phyloP scores from a whole-genome alignment of 2,888 invertebrate genomes.

The Melolontha melolontha region DNA sequence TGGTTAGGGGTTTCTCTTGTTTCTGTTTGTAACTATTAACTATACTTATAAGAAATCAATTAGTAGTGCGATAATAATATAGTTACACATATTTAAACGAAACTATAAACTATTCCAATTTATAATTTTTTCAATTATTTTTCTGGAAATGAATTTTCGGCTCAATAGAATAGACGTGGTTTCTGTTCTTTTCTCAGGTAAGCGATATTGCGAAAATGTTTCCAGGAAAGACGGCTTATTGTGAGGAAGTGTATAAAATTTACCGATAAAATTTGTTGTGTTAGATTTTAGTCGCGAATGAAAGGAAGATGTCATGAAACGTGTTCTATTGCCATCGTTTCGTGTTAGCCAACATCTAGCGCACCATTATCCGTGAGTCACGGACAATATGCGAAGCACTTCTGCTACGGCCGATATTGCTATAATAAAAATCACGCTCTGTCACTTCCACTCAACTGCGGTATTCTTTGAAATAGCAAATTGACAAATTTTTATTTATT shows the following conservation, averaged over 20 bases:
- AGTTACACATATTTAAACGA: no score
- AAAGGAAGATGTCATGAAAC: conserved; percentile 47
- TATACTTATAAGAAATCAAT: no score
- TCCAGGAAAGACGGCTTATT: conserved; percentile 4
- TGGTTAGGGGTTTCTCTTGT: no score
- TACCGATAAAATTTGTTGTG: conserved; percentile 30
- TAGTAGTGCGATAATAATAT: no score
- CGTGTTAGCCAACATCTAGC: conserved; percentile 53
- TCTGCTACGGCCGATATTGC: conserved; percentile 11
- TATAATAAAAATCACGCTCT: conserved; percentile 32
- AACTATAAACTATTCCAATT: no score
- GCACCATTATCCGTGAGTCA: conserved; percentile 55
- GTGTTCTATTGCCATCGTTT: conserved; percentile 61
- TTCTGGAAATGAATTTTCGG: neutral
- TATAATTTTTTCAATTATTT: no score
- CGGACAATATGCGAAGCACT: conserved; percentile 41
- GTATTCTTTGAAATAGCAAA: no score
- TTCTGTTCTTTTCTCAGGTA: conserved; percentile 2
- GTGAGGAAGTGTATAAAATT: conserved; percentile 28
- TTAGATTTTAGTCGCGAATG: conserved; percentile 29
- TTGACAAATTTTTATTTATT: no score
- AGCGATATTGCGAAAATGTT: neutral
- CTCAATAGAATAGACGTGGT: neutral
- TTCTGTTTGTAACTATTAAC: no score
- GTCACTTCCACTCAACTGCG: conserved; percentile 14